Evolutionary conservation across 2,888 invertebrate species (phyloP), one percentile per base, ranked within the genome.

Genomic region (Euplagia quadripunctaria): DNA sequence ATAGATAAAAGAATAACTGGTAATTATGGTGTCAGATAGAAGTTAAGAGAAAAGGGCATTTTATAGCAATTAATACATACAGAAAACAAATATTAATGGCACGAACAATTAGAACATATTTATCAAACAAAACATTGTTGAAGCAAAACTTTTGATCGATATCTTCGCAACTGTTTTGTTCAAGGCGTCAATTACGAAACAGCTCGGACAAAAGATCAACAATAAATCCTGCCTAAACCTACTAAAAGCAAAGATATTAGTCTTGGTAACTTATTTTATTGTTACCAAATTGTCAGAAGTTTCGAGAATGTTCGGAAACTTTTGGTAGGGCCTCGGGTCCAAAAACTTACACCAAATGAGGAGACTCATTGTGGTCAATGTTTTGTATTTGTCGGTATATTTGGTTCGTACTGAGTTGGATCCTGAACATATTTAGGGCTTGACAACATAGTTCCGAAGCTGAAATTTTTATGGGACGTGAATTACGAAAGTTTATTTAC

Each of bases 191-290:
- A 68, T 68, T 61, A 69, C 68, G 46, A 64, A 70, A 64, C 70
- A 70, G 51, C 64, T 70, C 64, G 51, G 8, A 51, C 64, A 64
- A 68, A 41, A 58, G 42, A 70, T 51, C 64, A 70, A 66, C 71
- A 61, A 71, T 71, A 72, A 68, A 68, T 67, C 52, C 41, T 41
- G 61, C 51, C 49, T 66, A 42, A 68, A 72, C 64, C 31, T 42
- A 65, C 69, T 58, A 66, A 69, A 80, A 70, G 72, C 72, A 72
- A 76, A 79, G 76, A 71, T 72, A 82, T 82, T 82, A 82, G 75
- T 75, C 77, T 75, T 64, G 43, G 55, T 74, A 79, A 69, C 82
- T 79, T 73, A 71, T 75, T 82, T 81, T 77, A 82, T 82, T 81
- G 76, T 82, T 71, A 31, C 65, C 71, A 31, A 73, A 82, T 73